Conservation (phyloP, 2,888 invertebrate species). For the Bugula neritina region DNA sequence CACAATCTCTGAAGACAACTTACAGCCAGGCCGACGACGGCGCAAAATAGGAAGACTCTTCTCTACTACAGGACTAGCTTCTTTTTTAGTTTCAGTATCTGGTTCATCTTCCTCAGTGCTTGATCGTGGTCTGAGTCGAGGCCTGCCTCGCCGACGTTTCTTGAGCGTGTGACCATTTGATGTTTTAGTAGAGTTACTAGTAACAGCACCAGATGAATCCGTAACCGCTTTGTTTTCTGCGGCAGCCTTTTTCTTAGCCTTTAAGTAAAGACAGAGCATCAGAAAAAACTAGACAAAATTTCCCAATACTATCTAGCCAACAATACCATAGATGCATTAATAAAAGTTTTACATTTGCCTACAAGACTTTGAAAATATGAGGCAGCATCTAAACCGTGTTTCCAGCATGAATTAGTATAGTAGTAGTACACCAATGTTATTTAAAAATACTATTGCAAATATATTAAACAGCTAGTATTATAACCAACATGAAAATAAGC, state of each 20-base stretch:
- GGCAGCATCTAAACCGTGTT: too few relatives aligned
- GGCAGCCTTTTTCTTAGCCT: not conserved
- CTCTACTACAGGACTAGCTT: not conserved
- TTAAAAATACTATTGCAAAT: too few relatives aligned
- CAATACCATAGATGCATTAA: too few relatives aligned
- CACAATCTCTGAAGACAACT: too few relatives aligned
- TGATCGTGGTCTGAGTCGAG: not conserved
- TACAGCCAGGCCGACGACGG: not conserved
- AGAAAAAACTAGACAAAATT: too few relatives aligned
- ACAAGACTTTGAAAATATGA: too few relatives aligned
- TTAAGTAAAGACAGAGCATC: not conserved
- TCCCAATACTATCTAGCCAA: too few relatives aligned
- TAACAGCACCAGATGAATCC: not conserved
- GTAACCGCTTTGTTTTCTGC: not conserved
- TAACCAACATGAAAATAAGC: too few relatives aligned
- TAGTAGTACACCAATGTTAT: too few relatives aligned
- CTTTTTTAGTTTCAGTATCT: not conserved
- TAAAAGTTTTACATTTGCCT: too few relatives aligned
- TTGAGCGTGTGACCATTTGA: not conserved
- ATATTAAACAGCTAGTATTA: too few relatives aligned
- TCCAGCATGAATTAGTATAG: too few relatives aligned
- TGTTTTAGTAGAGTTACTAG: not conserved
- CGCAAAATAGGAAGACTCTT: not conserved
- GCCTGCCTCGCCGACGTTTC: slow-evolving; percentile 2
- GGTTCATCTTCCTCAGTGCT: not conserved